These are phyloP conservation scores for Condylura cristata DNA, from an alignment of 2,113 vertebrate genomes.

Conservation along the genomic window DNA sequence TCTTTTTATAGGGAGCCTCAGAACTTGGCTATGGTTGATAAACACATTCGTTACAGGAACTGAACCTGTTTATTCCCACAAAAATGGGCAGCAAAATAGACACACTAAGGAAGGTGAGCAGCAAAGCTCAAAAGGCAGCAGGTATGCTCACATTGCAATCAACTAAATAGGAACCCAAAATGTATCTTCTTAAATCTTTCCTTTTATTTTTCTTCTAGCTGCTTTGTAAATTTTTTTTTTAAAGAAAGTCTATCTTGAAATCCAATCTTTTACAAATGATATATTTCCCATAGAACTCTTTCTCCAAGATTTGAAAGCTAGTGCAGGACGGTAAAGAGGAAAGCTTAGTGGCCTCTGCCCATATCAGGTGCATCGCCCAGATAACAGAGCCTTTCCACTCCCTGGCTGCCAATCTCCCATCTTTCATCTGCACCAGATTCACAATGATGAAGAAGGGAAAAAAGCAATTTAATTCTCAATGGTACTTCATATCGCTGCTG, in stretches of 20 bases:
- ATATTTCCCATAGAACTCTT: slow-evolving; percentile 53
- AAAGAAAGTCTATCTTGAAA: slow-evolving; percentile 46
- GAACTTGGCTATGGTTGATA: neutral
- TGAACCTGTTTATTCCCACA: neutral
- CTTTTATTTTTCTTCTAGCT: neutral
- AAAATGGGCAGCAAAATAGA: slow-evolving; percentile 27
- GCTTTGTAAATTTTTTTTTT: neutral
- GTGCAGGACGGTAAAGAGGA: slow-evolving; percentile 31
- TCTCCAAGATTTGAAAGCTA: slow-evolving; percentile 53
- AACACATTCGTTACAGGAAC: slow-evolving; percentile 1
- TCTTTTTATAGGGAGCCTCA: slow-evolving; percentile 48
- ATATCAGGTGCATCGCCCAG: slow-evolving; percentile 66
- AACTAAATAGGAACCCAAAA: neutral
- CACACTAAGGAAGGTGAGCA: neutral
- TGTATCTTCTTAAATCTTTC: neutral
- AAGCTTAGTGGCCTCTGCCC: slow-evolving; percentile 51
- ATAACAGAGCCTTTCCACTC: slow-evolving; percentile 81
- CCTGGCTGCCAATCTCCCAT: slow-evolving; percentile 81
- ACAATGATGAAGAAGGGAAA: slow-evolving; percentile 73
- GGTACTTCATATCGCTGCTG: slow-evolving; percentile 70
- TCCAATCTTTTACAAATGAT: slow-evolving; percentile 60
- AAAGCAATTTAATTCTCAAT: slow-evolving; percentile 80
- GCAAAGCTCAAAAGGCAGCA: neutral
- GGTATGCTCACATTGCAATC: neutral
- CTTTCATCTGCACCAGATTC: slow-evolving; percentile 83